Conservation (phyloP, 2,797 vertebrate species). For the Malurus splendens region DNA sequence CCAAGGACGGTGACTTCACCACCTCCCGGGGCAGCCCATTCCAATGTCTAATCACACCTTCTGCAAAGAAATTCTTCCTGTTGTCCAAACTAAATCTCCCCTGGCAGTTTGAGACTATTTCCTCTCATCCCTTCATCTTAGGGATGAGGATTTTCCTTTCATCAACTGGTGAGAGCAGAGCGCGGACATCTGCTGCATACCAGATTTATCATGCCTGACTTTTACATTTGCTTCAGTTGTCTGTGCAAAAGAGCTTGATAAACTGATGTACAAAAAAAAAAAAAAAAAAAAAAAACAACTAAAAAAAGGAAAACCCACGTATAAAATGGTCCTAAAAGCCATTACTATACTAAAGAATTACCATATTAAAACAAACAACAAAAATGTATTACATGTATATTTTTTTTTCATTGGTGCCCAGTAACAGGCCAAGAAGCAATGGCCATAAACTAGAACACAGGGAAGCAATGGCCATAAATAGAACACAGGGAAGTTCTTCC, state of each 20-base stretch:
- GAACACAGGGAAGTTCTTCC: neutral
- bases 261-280: neutral
- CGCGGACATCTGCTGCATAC: neutral
- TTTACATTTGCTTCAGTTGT: neutral
- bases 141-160: neutral
- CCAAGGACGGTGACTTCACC: neutral
- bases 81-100: neutral
- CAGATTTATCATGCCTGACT: neutral
- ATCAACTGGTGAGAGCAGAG: fast-evolving
- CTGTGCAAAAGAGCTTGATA: neutral
- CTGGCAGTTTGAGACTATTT: neutral
- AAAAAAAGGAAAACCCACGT: fast-evolving
- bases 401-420: neutral
- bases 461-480: neutral
- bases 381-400: neutral
- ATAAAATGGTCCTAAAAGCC: neutral
- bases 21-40: neutral
- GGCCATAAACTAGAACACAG: neutral
- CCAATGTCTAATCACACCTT: fast-evolving
- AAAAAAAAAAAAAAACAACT: fast-evolving
- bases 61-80: neutral
- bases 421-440: neutral
- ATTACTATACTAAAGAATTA: neutral
- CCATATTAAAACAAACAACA: neutral
- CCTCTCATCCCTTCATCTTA: neutral